These are phyloP conservation scores for Carterocephalus palaemon DNA, from an alignment of 2,888 invertebrate genomes.

Conservation along the genomic window DNA sequence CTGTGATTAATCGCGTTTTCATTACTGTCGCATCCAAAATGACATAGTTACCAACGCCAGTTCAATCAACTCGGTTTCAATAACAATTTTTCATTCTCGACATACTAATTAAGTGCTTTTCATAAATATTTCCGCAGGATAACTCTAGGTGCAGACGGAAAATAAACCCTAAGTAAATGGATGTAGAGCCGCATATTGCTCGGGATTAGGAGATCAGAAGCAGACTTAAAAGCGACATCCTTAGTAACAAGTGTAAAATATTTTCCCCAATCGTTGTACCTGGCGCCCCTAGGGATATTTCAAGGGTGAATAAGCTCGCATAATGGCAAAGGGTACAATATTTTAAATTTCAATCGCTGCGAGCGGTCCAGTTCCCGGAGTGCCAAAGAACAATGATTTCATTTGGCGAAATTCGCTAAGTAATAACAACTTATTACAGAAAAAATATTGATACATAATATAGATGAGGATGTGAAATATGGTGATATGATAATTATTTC, in stretches of 20 bases:
- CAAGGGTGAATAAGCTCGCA: constrained; percentile 80
- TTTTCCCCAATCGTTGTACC: constrained; percentile 78
- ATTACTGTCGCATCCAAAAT: constrained; percentile 72
- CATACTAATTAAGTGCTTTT: constrained; percentile 77
- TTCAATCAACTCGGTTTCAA: constrained; percentile 76
- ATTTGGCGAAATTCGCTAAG: constrained; percentile 68
- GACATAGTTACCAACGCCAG: constrained; percentile 76
- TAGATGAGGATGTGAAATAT: too few species aligned
- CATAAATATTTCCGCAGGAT: constrained; percentile 64
- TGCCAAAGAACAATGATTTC: constrained; percentile 71
- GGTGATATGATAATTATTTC: too few species aligned
- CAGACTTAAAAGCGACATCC: constrained; percentile 71
- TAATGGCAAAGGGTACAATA: constrained; percentile 80
- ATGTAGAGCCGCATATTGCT: constrained; percentile 41
- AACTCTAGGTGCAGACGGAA: constrained; percentile 32
- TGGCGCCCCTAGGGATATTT: constrained; percentile 79
- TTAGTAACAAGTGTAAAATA: constrained; percentile 79
- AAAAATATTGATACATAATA: too few species aligned
- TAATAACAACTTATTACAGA: constrained; percentile 65
- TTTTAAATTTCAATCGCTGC: constrained; percentile 80
- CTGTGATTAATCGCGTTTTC: constrained; percentile 69
- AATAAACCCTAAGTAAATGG: constrained; percentile 41
- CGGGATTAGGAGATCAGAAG: constrained; percentile 44
- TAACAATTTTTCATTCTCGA: constrained; percentile 78
- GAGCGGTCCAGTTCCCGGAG: constrained; percentile 71